Conservation (phyloP, 2,888 invertebrate genomes). For the Lathronympha strigana region DNA sequence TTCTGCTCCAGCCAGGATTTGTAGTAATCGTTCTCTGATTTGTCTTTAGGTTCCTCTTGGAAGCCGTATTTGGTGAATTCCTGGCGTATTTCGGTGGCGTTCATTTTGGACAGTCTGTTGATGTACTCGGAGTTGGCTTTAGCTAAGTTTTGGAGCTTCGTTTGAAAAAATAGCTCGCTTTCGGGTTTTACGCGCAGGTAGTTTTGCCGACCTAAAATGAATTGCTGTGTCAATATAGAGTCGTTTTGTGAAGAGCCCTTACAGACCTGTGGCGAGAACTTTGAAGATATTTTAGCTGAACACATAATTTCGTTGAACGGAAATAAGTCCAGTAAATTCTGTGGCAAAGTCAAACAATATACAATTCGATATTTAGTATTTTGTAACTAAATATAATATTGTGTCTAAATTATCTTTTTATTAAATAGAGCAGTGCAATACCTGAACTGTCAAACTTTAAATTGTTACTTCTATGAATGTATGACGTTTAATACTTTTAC, state of each 20-base stretch:
- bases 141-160: constrained; percentile 68
- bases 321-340: no score
- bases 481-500: no score
- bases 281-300: not conserved
- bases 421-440: no score
- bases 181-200: constrained; percentile 76
- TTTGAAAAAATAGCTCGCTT: constrained; percentile 75
- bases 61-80: constrained; percentile 77
- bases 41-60: constrained; percentile 52
- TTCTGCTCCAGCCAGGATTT: constrained; percentile 80
- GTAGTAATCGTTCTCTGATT: constrained; percentile 75
- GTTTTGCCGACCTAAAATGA: constrained; percentile 57
- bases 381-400: no score
- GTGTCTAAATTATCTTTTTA: no score
- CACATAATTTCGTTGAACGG: no score
- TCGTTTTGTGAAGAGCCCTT: not conserved
- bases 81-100: constrained; percentile 67
- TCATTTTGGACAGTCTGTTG: constrained; percentile 72
- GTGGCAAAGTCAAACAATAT: no score
- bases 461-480: no score
- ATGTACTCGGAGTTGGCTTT: constrained; percentile 73
- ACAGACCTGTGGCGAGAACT: constrained; percentile 10
- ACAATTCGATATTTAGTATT: no score
- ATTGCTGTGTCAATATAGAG: not conserved
- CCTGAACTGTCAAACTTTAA: no score